phyloP scores from a whole-genome alignment of 1,140 invertebrate species.

The Cherax quadricarinatus region DNA sequence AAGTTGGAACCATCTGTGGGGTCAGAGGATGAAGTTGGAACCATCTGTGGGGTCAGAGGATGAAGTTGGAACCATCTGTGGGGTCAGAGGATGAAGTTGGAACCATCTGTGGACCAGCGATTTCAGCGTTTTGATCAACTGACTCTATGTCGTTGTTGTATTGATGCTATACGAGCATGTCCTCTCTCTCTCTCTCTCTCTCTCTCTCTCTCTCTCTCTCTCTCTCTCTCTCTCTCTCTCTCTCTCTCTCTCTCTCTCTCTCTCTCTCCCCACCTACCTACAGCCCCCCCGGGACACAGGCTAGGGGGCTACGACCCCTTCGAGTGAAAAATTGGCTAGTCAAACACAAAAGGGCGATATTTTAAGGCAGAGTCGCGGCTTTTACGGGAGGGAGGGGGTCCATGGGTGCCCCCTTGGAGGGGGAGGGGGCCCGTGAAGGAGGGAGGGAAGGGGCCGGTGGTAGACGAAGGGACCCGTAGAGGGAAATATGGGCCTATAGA shows the following conservation, averaged over 20 bases:
- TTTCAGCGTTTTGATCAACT: background rate
- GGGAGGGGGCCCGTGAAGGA: background rate
- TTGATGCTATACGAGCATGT: too few relatives aligned
- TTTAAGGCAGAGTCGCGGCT: slow-evolving; percentile 49
- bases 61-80: too few relatives aligned
- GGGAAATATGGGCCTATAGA: too few relatives aligned
- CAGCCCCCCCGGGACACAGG: background rate
- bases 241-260: slow-evolving; percentile 36
- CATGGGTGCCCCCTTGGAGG: background rate
- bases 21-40: too few relatives aligned
- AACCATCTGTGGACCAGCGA: too few relatives aligned
- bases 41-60: too few relatives aligned
- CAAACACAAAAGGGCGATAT: slow-evolving; percentile 66
- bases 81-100: too few relatives aligned
- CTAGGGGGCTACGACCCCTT: slow-evolving; percentile 38
- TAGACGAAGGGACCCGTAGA: background rate
- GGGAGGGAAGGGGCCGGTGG: background rate
- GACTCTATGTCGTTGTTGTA: background rate
- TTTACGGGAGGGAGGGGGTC: slow-evolving; percentile 23
- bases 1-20: too few relatives aligned
- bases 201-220: slow-evolving; percentile 19
- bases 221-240: slow-evolving; percentile 18
- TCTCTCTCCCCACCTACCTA: background rate
- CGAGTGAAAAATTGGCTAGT: slow-evolving; percentile 68
- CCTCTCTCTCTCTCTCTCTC: slow-evolving; percentile 22